Evolutionary conservation across 1,140 invertebrate species (phyloP), one percentile per base, ranked within the genome.

Genomic region (Papilio dardanus): DNA sequence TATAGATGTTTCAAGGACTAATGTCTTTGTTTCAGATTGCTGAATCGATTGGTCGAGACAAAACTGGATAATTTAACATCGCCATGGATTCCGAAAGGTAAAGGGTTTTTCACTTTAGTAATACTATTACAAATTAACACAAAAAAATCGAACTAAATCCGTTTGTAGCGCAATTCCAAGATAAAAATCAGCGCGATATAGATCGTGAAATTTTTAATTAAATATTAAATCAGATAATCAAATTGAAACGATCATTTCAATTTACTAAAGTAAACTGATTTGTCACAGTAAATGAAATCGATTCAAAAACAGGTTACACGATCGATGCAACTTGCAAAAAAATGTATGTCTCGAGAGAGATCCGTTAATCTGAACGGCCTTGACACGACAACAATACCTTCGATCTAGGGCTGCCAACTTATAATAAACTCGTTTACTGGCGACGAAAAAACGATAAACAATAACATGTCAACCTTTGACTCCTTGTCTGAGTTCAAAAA

Each of bases 81-180:
- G 37, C 46, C 74, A 79, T 79, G 78, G 78, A 79, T 76, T 79
- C 78, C 24, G 78, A 79, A 68, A 79, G 78, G 78, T 79, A 75
- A 77, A 68, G 19, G 4, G 33, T 3, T 28, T 66, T 28, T 21
- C 4, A n/a, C 40, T 19, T 6, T 12, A 68, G 21, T 31, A 40
- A 28, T 21, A 21, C 3, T 46, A 42, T 46, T 37, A 71, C 12
- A n/a, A 24, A 24, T 54, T 12, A 54, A 12, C 19, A 12, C 16
- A 6, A 46, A n/a, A 42, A 16, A 14, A 14, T 14, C 35, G 5
- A 1, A 1, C 5, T 37, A 37, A 37, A 33, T 33, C 5, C 7
- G 7, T 6, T 37, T 37, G 10, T 10, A 37, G 35, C 10, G 7
- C 10, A 37, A 42, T 42, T 8, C 5, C 12, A 16, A 3, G 2